Conservation (phyloP, 1,140 invertebrate species). For the Dendroctonus ponderosae region DNA sequence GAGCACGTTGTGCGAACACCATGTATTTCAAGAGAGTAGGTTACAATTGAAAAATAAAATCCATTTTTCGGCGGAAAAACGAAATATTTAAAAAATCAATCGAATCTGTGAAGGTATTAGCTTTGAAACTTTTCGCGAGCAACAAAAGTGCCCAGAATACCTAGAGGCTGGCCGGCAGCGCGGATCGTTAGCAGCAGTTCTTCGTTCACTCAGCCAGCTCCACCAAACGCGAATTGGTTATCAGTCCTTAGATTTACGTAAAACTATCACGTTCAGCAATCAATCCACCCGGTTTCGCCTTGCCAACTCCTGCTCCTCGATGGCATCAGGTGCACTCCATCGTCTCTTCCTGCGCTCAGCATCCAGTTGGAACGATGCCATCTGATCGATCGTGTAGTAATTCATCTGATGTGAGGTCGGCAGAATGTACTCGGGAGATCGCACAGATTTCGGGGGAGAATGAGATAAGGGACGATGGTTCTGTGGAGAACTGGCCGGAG, state of each 20-base stretch:
- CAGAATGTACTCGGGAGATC: slow-evolving; percentile 17
- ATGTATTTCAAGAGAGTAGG: no score
- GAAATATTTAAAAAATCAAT: background rate
- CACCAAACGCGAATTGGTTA: background rate
- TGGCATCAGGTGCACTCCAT: slow-evolving; percentile 64
- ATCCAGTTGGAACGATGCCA: slow-evolving; percentile 46
- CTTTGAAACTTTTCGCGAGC: no score
- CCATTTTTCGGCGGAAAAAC: background rate
- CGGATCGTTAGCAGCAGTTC: no score
- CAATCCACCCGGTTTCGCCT: slow-evolving; percentile 37
- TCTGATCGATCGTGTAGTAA: slow-evolving; percentile 36
- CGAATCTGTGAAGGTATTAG: no score
- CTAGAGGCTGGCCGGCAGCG: no score
- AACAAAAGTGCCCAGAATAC: no score
- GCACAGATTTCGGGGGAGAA: slow-evolving; percentile 15
- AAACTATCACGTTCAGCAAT: slow-evolving; percentile 30
- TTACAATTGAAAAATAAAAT: background rate
- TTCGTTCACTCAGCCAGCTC: no score
- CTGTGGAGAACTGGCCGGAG: slow-evolving; percentile 1
- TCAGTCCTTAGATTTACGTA: slow-evolving; percentile 9
- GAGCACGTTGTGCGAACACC: no score
- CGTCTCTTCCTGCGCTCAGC: slow-evolving; percentile 57
- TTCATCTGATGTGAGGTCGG: slow-evolving; percentile 29
- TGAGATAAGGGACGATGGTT: slow-evolving; percentile 29
- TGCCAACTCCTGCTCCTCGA: slow-evolving; percentile 54